Base-by-base conservation (phyloP, 2,113 vertebrate species). In the Dolichallabes microphthalmus region DNA sequence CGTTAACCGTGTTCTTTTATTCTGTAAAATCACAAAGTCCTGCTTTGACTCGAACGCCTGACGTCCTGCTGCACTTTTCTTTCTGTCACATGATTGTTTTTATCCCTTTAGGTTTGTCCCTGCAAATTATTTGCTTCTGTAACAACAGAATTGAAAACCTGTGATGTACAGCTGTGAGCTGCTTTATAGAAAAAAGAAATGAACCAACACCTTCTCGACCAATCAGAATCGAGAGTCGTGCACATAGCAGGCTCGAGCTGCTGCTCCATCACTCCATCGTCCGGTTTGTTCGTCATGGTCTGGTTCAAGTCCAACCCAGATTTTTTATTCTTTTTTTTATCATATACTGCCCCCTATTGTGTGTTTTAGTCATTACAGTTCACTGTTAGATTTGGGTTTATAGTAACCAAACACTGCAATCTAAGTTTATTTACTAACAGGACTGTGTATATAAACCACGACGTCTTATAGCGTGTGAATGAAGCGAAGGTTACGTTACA, bases 301-400 rank as follows among this genome's bases (percentile, higher is more conserved):
- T 13, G 10, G 2, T 30, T 35, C 2, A 35, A 2, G 1, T 73
- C 45, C 35, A 45, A 3, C 45, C 35, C 5, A 6, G 68, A 9
- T 82, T 83, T 69, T 88, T 7, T 88, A 83, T 2, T 2, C 81
- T 83, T 69, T 88, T 7, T 88, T 85, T 2, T 2, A 86, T 8
- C 53, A 85, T 39, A 87, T 73, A 84, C 39, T 80, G 83, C 89
- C 90, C 63, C 35, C 90, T 88, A 85, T 81, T 92, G 92, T 74
- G 25, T 25, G 10, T 11, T 9, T 80, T 39, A 20, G 52, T 9
- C 39, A 80, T 71, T 71, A 32, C 25, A 3, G 10, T 52, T n/a
- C 39, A 45, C 53, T 11, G 15, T 20, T 61, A 14, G 64, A 9
- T 15, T n/a, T 6, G 19, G 35, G 5, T 45, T 71, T 20, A 45